phyloP scores from a whole-genome alignment of 2,797 vertebrate species.

The Cynodonichthys magdalenae region DNA sequence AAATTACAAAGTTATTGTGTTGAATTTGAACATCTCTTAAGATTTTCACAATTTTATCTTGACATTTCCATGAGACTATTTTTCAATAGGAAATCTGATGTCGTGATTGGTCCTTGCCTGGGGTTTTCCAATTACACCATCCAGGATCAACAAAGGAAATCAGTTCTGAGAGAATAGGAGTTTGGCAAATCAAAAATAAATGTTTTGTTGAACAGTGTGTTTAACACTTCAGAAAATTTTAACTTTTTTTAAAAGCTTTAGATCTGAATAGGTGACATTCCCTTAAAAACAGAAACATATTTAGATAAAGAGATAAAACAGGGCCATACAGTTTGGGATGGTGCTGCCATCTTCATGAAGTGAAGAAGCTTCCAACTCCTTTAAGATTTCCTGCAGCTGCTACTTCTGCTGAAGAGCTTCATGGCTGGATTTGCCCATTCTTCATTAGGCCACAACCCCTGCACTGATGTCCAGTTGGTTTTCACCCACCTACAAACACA shows the following conservation, averaged over 20 bases:
- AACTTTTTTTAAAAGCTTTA: background rate
- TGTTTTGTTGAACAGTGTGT: background rate
- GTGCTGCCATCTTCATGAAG: constrained; percentile 75
- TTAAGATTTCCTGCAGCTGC: constrained; percentile 67
- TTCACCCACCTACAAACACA: constrained; percentile 79
- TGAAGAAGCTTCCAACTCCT: constrained; percentile 80
- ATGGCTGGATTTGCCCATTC: constrained; percentile 83
- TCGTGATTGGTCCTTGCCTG: no score
- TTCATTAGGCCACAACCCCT: constrained; percentile 83
- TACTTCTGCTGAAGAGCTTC: constrained; percentile 64
- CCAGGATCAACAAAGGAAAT: no score
- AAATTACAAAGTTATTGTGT: no score
- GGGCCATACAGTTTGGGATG: constrained; percentile 69
- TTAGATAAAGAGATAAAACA: background rate
- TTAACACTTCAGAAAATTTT: background rate
- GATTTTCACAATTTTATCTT: no score
- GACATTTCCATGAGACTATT: no score
- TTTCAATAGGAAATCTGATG: no score
- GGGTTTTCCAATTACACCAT: no score
- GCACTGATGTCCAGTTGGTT: constrained; percentile 81
- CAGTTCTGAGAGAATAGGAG: no score
- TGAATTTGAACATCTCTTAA: no score
- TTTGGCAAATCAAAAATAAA: no score
- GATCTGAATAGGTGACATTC: background rate
- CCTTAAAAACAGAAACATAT: background rate